These are phyloP conservation scores for Psittacula derbiana DNA, from an alignment of 2,797 vertebrate genomes.

Conservation along the genomic window DNA sequence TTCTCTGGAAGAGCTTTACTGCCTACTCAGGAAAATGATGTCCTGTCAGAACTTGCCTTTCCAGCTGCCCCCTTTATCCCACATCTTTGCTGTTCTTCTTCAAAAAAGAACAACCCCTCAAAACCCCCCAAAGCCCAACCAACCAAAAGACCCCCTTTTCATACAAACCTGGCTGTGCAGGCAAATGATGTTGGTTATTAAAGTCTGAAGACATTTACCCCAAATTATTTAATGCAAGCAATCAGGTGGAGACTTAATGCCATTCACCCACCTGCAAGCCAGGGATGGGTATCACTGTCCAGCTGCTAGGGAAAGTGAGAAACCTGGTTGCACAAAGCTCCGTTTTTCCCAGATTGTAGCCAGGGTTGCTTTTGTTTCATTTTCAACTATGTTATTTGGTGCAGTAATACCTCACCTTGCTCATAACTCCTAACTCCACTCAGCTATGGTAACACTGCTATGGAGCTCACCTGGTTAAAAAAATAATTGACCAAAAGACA, in stretches of 20 bases:
- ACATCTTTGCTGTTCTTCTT: not conserved
- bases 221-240: not conserved
- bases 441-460: fast-evolving
- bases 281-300: not conserved
- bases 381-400: not conserved
- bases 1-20: not conserved
- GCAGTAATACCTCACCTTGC: not conserved
- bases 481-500: not conserved
- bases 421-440: not conserved
- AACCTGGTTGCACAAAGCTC: not conserved
- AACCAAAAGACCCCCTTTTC: fast-evolving
- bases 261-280: not conserved
- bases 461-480: not conserved
- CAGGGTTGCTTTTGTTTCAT: not conserved
- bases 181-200: not conserved
- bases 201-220: not conserved
- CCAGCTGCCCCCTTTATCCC: not conserved
- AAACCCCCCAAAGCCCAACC: not conserved
- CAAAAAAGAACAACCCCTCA: fast-evolving
- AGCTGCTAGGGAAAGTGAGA: not conserved
- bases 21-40: not conserved
- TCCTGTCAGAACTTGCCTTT: not conserved
- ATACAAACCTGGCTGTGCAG: not conserved
- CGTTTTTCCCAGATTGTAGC: not conserved
- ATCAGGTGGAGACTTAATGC: not conserved